Evolutionary conservation across 2,888 invertebrate species (phyloP).

Genomic region (Neelides folsomi): DNA sequence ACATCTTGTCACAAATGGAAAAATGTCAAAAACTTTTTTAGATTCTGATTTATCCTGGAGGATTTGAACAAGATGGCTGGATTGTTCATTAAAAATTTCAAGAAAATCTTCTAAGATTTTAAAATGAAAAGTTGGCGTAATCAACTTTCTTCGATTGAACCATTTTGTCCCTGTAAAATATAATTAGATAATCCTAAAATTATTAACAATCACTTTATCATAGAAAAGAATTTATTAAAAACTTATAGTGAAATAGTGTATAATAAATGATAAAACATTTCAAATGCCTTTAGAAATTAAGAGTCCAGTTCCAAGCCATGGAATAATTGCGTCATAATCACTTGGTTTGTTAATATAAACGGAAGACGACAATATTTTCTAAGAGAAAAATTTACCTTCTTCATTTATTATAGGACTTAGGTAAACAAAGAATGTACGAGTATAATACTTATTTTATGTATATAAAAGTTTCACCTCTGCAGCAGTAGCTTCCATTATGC

Average conservation of each 20-base stretch:
- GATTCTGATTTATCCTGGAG: conserved; percentile 1
- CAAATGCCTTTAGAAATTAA: conserved; percentile 5
- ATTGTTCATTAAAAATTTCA: conserved; percentile 41
- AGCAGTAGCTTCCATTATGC: too few species aligned
- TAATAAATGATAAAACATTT: too few species aligned
- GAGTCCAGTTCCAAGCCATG: conserved; percentile 13
- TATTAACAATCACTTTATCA: too few species aligned
- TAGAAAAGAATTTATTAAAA: too few species aligned
- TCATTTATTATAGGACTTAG: too few species aligned
- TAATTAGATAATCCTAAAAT: too few species aligned
- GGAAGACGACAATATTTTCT: conserved; percentile 11
- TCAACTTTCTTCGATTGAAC: conserved; percentile 10
- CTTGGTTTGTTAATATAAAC: conserved; percentile 9
- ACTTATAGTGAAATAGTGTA: too few species aligned
- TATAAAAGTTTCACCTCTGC: too few species aligned
- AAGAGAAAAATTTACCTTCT: too few species aligned
- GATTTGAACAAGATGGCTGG: conserved; percentile 33
- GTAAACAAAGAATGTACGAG: too few species aligned
- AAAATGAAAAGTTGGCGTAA: conserved; percentile 44
- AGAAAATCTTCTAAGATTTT: conserved; percentile 42
- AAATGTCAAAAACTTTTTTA: conserved; percentile 35
- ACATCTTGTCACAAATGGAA: conserved; percentile 39
- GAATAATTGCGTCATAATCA: conserved; percentile 6
- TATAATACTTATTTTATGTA: too few species aligned
- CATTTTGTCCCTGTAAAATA: conserved; percentile 27